Base-by-base conservation (phyloP, 2,797 vertebrate species). In the Lutjanus campechanus region DNA sequence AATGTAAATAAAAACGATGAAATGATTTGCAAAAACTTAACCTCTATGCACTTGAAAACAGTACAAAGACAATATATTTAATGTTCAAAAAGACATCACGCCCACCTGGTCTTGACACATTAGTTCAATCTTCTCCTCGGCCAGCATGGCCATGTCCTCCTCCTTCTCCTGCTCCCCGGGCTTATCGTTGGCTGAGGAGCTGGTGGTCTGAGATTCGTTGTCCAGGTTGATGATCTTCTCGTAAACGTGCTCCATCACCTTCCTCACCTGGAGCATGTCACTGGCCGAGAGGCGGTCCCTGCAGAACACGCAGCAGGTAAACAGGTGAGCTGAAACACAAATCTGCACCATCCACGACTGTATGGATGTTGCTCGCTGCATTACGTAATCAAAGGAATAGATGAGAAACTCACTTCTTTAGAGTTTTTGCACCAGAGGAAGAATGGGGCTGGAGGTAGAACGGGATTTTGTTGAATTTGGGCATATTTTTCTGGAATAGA, bases 371-470 rank as follows among this genome's bases (percentile, higher is more conserved):
- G 20, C 20, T 25, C 19, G 25, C 17, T 11, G 10, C 2, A 22
- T 47, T n/a, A 46, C 13, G 6, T 11, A 13, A 16, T 13, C 1
- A 11, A 60, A 50, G 10, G 8, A 50, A n/a, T 1, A 40, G 11
- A 51, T 0, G 13, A 15, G 17, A 16, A 4, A 69, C 97, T 96
- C 95, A 99, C 98, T 99, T 99, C 91, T 99, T 99, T 62, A 99
- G 95, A 44, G 98, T 99, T 95, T 99, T 99, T 90, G 98, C 98
- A 82, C 98, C 98, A 17, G 98, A 99, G 77, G 98, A 99, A 65
- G 98, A 99, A 91, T 99, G 98, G 73, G 98, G 98, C 94, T 99
- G 98, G 96, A 99, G 98, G 97, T 99, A 99, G 97, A 99, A 99
- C 5, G 98, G 98, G 94, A 99, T 99, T 96, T 99, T 99, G 97